phyloP scores from a whole-genome alignment of 2,888 invertebrate genomes.

The Pristionchus arcanus region DNA sequence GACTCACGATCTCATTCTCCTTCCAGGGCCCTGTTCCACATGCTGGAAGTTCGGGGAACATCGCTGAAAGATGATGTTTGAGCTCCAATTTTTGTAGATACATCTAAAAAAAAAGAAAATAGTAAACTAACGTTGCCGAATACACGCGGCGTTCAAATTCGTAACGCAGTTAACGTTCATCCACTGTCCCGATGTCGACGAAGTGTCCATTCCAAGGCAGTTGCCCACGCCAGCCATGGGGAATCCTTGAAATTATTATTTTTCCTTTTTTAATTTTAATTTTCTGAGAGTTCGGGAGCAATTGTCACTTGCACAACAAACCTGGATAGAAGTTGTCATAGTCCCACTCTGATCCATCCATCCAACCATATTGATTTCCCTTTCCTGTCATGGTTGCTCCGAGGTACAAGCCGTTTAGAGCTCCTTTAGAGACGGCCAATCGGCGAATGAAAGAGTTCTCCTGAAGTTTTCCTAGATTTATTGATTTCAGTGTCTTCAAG shows the following conservation, averaged over 20 bases:
- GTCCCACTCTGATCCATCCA: background rate
- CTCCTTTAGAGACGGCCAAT: background rate
- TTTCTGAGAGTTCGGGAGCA: no score
- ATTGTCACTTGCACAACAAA: no score
- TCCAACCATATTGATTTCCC: background rate
- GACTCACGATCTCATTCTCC: no score
- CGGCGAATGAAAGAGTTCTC: background rate
- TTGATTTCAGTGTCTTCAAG: background rate
- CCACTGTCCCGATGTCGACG: background rate
- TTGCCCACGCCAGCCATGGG: background rate
- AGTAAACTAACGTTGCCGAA: background rate
- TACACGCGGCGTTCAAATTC: background rate
- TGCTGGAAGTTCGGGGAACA: no score
- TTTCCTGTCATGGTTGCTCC: background rate
- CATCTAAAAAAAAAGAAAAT: no score
- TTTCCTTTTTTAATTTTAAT: no score
- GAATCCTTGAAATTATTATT: background rate
- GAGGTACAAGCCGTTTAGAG: background rate
- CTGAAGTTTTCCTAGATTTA: background rate
- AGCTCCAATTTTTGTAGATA: no score
- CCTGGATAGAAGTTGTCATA: background rate
- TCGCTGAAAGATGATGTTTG: background rate
- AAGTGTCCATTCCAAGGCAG: background rate
- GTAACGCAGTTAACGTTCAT: background rate
- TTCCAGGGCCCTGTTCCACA: no score